Evolutionary conservation across 2,888 invertebrate genomes (phyloP).

Genomic region (Abscondita cerata): DNA sequence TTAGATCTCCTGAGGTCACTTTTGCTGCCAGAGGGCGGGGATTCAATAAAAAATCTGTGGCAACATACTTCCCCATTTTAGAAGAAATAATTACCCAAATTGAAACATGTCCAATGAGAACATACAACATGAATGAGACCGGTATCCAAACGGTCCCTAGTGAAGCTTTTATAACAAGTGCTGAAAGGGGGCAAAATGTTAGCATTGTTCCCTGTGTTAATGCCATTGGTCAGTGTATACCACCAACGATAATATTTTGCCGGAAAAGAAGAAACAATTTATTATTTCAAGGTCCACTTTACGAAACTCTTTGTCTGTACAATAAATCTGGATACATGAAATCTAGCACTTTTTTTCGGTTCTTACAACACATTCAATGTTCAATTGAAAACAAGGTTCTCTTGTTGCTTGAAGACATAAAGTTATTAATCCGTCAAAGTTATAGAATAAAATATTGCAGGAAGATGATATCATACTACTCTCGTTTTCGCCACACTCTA

Average conservation of each 20-base stretch:
- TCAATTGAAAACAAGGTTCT: neutral
- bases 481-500: neutral
- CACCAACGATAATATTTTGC: neutral
- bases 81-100: neutral
- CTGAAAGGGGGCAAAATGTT: conserved; percentile 1
- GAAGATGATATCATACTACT: neutral
- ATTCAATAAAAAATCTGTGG: no score
- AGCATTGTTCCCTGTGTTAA: neutral
- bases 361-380: no score
- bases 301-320: neutral
- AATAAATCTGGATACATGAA: neutral
- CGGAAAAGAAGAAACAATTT: neutral
- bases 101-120: neutral
- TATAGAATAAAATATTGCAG: conserved; percentile 3
- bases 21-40: no score
- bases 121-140: neutral
- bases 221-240: neutral
- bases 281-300: neutral
- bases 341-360: neutral
- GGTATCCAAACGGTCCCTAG: neutral
- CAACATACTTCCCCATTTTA: no score
- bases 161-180: neutral
- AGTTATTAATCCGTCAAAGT: neutral
- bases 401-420: neutral
- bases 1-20: no score